phyloP scores from a whole-genome alignment of 92 coral and sea anemone genomes.

The Isaurus tuberculatus region DNA sequence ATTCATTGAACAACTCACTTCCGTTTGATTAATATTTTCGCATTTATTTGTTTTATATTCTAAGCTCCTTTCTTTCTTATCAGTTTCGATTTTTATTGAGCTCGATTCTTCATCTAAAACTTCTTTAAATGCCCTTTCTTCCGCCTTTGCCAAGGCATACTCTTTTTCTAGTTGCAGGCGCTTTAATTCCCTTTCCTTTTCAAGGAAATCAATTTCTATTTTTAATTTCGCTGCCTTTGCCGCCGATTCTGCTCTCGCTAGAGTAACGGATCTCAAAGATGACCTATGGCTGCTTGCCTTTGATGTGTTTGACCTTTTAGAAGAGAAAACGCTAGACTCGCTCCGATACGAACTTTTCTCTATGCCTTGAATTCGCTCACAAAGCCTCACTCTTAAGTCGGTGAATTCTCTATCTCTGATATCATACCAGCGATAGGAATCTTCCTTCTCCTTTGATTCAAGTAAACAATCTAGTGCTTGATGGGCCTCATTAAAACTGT shows the following conservation, averaged over 20 bases:
- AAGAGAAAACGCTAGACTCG: not conserved
- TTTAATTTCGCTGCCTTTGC: slow-evolving; percentile 23
- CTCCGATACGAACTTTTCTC: slow-evolving; percentile 37
- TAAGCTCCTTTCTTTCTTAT: not conserved
- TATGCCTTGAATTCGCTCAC: slow-evolving; percentile 37
- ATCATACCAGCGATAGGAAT: slow-evolving; percentile 61
- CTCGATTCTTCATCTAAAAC: slow-evolving; percentile 1
- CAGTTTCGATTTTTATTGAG: not conserved
- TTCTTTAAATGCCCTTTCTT: slow-evolving; percentile 30
- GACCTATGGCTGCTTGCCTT: slow-evolving; percentile 2
- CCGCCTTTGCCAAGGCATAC: slow-evolving; percentile 34
- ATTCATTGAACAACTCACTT: too few relatives aligned
- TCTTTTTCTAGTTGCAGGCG: slow-evolving; percentile 35
- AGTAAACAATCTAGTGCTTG: slow-evolving; percentile 24
- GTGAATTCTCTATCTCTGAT: slow-evolving; percentile 48
- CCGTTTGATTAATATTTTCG: too few relatives aligned
- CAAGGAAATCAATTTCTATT: slow-evolving; percentile 33
- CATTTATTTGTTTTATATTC: too few relatives aligned
- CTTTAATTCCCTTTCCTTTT: slow-evolving; percentile 16
- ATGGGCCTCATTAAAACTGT: slow-evolving; percentile 31
- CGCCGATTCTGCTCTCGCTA: slow-evolving; percentile 20
- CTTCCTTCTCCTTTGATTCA: slow-evolving; percentile 20
- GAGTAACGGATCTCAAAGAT: slow-evolving; percentile 15
- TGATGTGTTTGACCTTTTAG: not conserved
- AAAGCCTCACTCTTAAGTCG: slow-evolving; percentile 43